phyloP scores from a whole-genome alignment of 2,113 vertebrate species.

The Hippopotamus amphibius region DNA sequence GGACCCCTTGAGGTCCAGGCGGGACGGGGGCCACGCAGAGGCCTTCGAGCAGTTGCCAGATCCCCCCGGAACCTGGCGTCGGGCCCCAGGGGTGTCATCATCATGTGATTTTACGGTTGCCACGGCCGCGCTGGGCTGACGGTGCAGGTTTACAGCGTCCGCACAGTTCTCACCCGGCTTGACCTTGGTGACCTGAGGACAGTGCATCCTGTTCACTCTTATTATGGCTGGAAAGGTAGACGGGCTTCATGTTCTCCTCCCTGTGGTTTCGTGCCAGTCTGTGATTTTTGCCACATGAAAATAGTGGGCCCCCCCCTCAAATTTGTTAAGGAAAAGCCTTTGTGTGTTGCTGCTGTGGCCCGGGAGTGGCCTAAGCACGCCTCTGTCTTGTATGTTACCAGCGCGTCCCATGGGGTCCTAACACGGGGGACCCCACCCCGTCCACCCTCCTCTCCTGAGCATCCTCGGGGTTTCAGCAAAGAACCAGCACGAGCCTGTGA shows the following conservation, averaged over 20 bases:
- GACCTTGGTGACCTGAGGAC: not conserved
- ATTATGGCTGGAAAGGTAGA: not conserved
- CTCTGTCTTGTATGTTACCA: not conserved
- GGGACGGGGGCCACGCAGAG: too few species aligned
- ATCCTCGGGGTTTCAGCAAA: not conserved
- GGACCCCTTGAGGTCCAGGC: too few species aligned
- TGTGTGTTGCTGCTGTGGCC: not conserved
- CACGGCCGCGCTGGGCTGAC: not conserved
- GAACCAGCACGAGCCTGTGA: accelerated
- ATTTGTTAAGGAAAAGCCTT: not conserved
- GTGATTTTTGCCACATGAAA: not conserved
- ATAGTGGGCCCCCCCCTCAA: not conserved
- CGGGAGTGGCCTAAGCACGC: accelerated
- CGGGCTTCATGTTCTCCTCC: not conserved
- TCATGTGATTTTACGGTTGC: too few species aligned
- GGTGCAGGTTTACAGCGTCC: not conserved
- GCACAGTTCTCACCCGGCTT: accelerated
- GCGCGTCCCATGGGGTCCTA: not conserved
- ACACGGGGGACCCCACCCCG: not conserved
- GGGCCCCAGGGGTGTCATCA: too few species aligned
- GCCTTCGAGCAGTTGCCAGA: too few species aligned
- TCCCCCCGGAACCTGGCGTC: too few species aligned
- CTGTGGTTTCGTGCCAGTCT: accelerated
- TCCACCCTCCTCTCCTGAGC: not conserved
- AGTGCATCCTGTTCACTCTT: accelerated